Conservation (phyloP, 2,888 invertebrate genomes). For the Lasioglossum zephyrum region DNA sequence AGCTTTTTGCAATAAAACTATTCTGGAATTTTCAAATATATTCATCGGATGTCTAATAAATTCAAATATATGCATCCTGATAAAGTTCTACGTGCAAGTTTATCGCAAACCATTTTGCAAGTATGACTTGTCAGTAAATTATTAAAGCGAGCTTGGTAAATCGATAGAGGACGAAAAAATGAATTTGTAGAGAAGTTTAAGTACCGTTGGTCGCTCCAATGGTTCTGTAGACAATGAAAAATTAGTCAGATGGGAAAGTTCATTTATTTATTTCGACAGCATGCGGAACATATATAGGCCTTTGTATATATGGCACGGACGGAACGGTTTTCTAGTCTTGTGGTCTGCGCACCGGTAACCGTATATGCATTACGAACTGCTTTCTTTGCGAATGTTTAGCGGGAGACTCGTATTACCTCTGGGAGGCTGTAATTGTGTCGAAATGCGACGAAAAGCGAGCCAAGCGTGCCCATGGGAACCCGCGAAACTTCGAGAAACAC, state of each 20-base stretch:
- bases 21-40: not conserved
- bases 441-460: conserved; percentile 48
- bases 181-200: not conserved
- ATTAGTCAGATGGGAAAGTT: not conserved
- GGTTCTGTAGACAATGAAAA: not conserved
- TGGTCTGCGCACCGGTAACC: conserved; percentile 61
- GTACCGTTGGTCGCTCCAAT: not conserved
- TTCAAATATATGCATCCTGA: not conserved
- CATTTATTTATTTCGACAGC: not conserved
- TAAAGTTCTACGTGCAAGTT: not conserved
- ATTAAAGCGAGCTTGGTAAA: not conserved
- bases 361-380: conserved; percentile 52
- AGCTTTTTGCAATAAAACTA: not conserved
- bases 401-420: conserved; percentile 54
- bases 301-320: no score
- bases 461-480: not conserved
- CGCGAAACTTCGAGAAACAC: not conserved
- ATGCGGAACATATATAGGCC: no score
- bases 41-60: not conserved
- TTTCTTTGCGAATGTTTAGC: conserved; percentile 54
- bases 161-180: not conserved
- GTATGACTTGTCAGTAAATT: not conserved
- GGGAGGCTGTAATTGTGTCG: conserved; percentile 44
- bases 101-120: no score
- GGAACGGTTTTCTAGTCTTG: conserved; percentile 54